Evolutionary conservation across 2,888 invertebrate species (phyloP).

Genomic region (Argynnis bischoffii): DNA sequence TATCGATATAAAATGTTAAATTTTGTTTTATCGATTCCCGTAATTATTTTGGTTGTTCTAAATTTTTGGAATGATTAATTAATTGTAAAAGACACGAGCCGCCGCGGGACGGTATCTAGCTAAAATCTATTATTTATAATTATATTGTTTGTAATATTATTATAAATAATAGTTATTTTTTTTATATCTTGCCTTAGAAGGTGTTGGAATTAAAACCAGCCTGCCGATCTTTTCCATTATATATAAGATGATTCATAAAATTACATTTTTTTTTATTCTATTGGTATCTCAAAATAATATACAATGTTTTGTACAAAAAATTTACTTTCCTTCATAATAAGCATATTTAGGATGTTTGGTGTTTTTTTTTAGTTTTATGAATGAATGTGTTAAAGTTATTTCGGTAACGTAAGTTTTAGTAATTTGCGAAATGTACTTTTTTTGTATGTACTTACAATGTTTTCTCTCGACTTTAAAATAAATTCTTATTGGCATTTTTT

Average conservation of each 20-base stretch:
- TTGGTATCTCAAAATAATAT: constrained; percentile 28
- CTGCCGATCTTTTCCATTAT: constrained; percentile 53
- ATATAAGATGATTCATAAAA: constrained; percentile 44
- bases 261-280: constrained; percentile 44
- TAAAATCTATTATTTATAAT: constrained; percentile 20
- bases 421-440: constrained; percentile 55
- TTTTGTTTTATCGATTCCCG: not conserved
- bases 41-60: not conserved
- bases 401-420: constrained; percentile 42
- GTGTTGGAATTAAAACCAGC: constrained; percentile 49
- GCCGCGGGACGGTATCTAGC: constrained; percentile 24
- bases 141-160: not conserved
- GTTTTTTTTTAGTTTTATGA: constrained; percentile 40
- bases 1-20: too few relatives aligned
- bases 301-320: constrained; percentile 5
- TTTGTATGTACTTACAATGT: constrained; percentile 73
- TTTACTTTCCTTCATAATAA: constrained; percentile 12
- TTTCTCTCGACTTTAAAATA: constrained; percentile 67
- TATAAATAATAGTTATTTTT: constrained; percentile 9
- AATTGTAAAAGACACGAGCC: constrained; percentile 15
- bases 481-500: constrained; percentile 63
- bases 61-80: constrained; percentile 9
- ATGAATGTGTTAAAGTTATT: constrained; percentile 44
- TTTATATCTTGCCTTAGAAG: constrained; percentile 25
- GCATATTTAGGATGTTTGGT: constrained; percentile 31